Conservation (phyloP, 2,797 vertebrate species). For the Microctenopoma steveboyesi region DNA sequence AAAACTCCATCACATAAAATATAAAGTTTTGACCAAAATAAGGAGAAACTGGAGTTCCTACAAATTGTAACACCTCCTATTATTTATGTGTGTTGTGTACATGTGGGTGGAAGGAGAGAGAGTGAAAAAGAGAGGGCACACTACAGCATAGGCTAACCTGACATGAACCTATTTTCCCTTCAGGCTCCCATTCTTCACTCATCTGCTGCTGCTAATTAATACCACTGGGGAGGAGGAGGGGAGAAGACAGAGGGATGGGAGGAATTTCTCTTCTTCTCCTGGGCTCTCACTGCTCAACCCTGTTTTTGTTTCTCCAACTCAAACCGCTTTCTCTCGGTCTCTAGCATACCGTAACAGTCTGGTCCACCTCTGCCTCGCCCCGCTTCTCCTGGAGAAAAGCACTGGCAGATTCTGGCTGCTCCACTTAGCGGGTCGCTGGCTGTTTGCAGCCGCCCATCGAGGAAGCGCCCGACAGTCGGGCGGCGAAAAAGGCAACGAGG, state of each 20-base stretch:
- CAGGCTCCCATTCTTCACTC: slow-evolving; percentile 76
- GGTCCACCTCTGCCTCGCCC: slow-evolving; percentile 48
- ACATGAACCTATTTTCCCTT: slow-evolving; percentile 79
- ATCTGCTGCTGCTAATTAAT: slow-evolving; percentile 83
- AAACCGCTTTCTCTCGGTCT: slow-evolving; percentile 36
- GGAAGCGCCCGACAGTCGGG: slow-evolving; percentile 35
- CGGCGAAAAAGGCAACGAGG: slow-evolving; percentile 45
- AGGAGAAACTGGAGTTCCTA: slow-evolving; percentile 28
- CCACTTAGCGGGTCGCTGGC: slow-evolving; percentile 62
- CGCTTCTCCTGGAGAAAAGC: slow-evolving; percentile 51
- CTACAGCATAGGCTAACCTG: slow-evolving; percentile 69
- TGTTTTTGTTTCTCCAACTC: slow-evolving; percentile 45
- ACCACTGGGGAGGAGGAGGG: slow-evolving; percentile 77
- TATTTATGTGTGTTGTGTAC: slow-evolving; percentile 19
- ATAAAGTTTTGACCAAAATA: slow-evolving; percentile 17
- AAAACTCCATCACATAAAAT: not conserved
- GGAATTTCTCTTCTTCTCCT: slow-evolving; percentile 59
- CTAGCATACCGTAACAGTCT: slow-evolving; percentile 37
- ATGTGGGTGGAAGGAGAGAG: slow-evolving; percentile 9
- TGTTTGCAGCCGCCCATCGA: slow-evolving; percentile 53
- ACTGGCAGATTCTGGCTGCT: slow-evolving; percentile 45
- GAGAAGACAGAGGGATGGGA: slow-evolving; percentile 57
- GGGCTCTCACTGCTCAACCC: slow-evolving; percentile 40
- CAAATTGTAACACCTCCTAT: slow-evolving; percentile 35
- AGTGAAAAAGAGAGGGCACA: slow-evolving; percentile 23